Conservation (phyloP, 2,888 invertebrate genomes). For the Ecliptopera silaceata region DNA sequence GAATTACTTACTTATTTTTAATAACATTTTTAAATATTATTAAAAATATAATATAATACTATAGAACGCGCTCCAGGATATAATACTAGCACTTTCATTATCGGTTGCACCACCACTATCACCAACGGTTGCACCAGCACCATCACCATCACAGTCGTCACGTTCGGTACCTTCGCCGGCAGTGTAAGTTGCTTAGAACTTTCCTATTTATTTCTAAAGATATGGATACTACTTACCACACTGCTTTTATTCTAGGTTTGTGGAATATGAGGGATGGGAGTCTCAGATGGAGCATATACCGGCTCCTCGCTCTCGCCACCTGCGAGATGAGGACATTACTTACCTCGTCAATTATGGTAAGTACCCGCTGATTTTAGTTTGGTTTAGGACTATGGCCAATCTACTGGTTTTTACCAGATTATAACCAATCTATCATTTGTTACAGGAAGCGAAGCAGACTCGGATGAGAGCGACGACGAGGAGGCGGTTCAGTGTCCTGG, state of each 20-base stretch:
- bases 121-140: too few species aligned
- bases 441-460: background rate
- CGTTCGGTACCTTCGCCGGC: background rate
- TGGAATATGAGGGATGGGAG: background rate
- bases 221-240: background rate
- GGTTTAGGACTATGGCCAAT: background rate
- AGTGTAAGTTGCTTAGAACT: background rate
- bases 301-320: background rate
- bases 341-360: background rate
- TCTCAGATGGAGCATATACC: background rate
- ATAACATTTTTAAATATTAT: too few species aligned
- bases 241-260: background rate
- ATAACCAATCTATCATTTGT: background rate
- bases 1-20: too few species aligned
- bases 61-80: too few species aligned
- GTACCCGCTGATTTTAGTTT: too few species aligned
- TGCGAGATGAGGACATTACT: background rate
- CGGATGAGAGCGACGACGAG: background rate
- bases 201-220: background rate
- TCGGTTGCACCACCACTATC: too few species aligned
- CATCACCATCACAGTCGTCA: background rate
- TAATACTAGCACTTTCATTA: too few species aligned
- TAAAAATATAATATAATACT: too few species aligned
- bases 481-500: too few species aligned
- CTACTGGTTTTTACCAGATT: background rate